Base-by-base conservation (phyloP, 1,140 invertebrate genomes). In the Maconellicoccus hirsutus region DNA sequence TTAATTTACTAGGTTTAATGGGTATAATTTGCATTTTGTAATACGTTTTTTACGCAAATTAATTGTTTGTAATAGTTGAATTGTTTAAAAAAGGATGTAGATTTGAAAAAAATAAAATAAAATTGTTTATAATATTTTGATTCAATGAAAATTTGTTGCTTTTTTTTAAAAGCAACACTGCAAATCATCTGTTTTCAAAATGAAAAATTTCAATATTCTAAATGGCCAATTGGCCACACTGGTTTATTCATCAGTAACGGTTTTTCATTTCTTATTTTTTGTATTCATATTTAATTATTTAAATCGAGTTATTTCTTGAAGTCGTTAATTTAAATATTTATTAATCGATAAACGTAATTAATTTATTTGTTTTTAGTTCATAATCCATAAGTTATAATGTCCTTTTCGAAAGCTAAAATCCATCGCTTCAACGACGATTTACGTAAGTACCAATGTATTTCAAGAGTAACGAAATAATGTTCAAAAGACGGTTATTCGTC, bases 351-450 rank as follows among this genome's bases (percentile, higher is more conserved):
- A n/a, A 16, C 16, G 52, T 19, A 59, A 19, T 59, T n/a, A 7
- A 59, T 59, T 16, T 4, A 6, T 59, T 19, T n/a, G 16, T 59
- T 59, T 3, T 19, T 59, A n/a, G n/a, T n/a, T n/a, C n/a, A n/a
- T 59, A 19, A 59, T n/a, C 21, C 6, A 19, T 25, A 66, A 23
- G 61, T 66, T 14, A 14, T 26, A 66, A 66, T 66, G 61, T 71
- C 70, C 4, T 71, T 71, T 52, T 26, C 70, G 8, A 71, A 71
- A 71, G 70, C 70, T 12, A 71, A 71, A 52, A 59, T 71, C 2
- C 70, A 71, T 59, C 70, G 70, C 21, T 71, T 71, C 25, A 71
- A 71, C 25, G 70, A 71, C 6, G 33, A 39, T 12, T 59, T 25
- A 59, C 39, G 70, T 71, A 71, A 71, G 70, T 71, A 33, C 6